Evolutionary conservation across 2,113 vertebrate species (phyloP), one percentile per base, ranked within the genome.

Genomic region (Gyps fulvus): DNA sequence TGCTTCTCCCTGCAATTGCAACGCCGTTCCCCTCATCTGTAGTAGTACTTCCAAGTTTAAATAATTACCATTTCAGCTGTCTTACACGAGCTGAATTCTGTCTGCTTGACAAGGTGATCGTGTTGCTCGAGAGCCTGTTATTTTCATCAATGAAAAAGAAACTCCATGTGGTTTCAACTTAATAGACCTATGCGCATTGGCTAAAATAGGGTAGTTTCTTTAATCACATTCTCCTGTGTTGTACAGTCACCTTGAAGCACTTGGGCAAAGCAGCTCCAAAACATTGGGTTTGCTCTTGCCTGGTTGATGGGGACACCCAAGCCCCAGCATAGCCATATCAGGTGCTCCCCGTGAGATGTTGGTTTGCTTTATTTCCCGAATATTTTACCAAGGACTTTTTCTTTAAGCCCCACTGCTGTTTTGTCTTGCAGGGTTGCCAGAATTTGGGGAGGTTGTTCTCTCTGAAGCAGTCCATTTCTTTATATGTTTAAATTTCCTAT

Each of bases 131-230:
- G 27, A 96, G 26, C 36, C 87, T 86, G 72, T 91, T 94, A 79
- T 89, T 93, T 93, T 91, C 81, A 85, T 91, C 86, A 87, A 19
- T 77, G 83, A 84, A 94, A 92, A 95, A 87, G 58, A 89, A 89
- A 74, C 72, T 66, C 12, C 7, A 10, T 77, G 77, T 71, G 27
- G 66, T 55, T 88, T 79, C 70, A 47, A 9, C 36, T 47, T 83
- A 85, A 42, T 59, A 91, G 78, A 72, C 32, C 55, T 74, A 12
- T 40, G 49, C 16, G 6, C 40, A 11, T 31, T 73, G 85, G 66
- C 58, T 71, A 36, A 49, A 93, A 36, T 8, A 4, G 47, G 55
- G 23, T 15, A 4, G 14, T 85, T 88, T 73, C 55, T 84, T 85
- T n/a, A 55, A 19, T 40, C 57, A 4, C 2, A 0, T 84, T 83